Conservation (phyloP, 2,113 vertebrate genomes). For the Thunnus thynnus region DNA sequence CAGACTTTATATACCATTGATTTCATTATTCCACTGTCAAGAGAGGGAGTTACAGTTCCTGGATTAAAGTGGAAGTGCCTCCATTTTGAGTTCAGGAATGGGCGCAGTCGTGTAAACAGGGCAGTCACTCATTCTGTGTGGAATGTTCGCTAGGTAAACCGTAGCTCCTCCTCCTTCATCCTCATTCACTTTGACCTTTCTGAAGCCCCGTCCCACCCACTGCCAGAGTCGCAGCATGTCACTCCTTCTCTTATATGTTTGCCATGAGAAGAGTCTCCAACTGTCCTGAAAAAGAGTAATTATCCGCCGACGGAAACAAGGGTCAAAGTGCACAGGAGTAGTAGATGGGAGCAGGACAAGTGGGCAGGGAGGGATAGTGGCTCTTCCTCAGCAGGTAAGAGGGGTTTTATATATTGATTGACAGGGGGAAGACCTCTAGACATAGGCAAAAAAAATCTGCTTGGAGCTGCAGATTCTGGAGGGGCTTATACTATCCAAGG, state of each 20-base stretch:
- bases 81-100: constrained; percentile 69
- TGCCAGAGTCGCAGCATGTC: constrained; percentile 39
- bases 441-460: constrained; percentile 17
- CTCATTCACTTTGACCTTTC: constrained; percentile 35
- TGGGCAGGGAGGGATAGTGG: constrained; percentile 51
- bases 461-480: constrained; percentile 37
- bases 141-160: constrained; percentile 79
- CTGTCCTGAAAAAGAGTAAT: constrained; percentile 49
- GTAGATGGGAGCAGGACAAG: constrained; percentile 53
- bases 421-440: constrained; percentile 46
- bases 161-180: constrained; percentile 32
- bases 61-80: constrained; percentile 66
- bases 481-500: constrained; percentile 65
- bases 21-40: constrained; percentile 81
- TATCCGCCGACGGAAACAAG: constrained; percentile 64
- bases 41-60: constrained; percentile 59
- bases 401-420: constrained; percentile 72
- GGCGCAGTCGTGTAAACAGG: constrained; percentile 82
- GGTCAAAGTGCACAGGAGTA: constrained; percentile 79
- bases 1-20: constrained; percentile 79
- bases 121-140: constrained; percentile 79
- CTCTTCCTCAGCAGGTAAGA: constrained; percentile 80
- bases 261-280: constrained; percentile 51
- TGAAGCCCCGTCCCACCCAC: constrained; percentile 39
- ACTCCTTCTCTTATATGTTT: constrained; percentile 47